phyloP scores from a whole-genome alignment of 2,797 vertebrate genomes.

The Gymnodraco acuticeps region DNA sequence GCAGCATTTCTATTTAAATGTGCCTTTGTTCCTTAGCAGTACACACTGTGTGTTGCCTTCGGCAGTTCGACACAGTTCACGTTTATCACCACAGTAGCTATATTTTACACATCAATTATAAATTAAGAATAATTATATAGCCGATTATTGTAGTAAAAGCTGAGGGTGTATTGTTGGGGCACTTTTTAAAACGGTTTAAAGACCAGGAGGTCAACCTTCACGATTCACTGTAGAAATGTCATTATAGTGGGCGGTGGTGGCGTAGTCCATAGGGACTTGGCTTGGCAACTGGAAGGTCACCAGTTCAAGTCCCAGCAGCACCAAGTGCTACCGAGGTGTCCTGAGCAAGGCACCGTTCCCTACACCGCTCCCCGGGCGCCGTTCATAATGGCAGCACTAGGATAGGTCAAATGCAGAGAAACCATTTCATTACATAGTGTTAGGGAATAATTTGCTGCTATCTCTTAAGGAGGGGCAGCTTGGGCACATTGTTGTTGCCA shows the following conservation, averaged over 20 bases:
- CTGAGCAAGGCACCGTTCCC: too few species aligned
- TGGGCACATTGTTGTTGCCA: too few species aligned
- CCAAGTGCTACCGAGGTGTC: too few species aligned
- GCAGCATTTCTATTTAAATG: conserved; percentile 62
- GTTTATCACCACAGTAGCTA: conserved; percentile 56
- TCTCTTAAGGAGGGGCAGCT: too few species aligned
- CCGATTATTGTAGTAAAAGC: conserved; percentile 17
- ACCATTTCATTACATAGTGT: too few species aligned
- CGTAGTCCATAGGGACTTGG: too few species aligned
- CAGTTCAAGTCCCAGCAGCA: too few species aligned
- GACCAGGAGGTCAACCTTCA: background rate
- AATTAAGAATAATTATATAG: conserved; percentile 36
- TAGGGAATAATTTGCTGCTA: too few species aligned
- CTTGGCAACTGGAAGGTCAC: too few species aligned
- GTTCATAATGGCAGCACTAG: too few species aligned
- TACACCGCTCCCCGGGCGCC: too few species aligned
- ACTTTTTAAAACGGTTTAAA: conserved; percentile 5
- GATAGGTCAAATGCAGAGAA: too few species aligned
- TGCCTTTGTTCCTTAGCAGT: conserved; percentile 54
- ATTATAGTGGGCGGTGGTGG: background rate
- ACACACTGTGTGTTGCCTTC: conserved; percentile 48
- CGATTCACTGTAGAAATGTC: background rate
- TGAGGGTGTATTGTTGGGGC: background rate
- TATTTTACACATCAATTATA: conserved; percentile 68
- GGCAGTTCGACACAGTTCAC: conserved; percentile 39